phyloP scores from a whole-genome alignment of 2,888 invertebrate genomes.

The Nymphalis c-album region DNA sequence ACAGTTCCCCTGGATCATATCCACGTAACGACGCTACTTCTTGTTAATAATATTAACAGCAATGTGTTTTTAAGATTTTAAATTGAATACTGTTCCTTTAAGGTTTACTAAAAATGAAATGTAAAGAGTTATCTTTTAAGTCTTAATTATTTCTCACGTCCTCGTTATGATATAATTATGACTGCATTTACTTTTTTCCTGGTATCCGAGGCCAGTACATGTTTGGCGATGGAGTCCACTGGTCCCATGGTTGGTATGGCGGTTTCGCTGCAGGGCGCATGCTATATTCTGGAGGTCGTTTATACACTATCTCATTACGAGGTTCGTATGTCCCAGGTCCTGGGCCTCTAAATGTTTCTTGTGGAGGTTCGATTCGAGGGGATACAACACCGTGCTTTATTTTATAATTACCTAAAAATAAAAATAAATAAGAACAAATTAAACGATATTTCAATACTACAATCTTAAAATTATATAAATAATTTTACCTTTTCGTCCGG shows the following conservation, averaged over 20 bases:
- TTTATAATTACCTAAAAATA: slow-evolving; percentile 46
- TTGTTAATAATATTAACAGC: background rate
- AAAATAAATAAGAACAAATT: too few relatives aligned
- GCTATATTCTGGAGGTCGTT: slow-evolving; percentile 59
- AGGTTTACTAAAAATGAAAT: background rate
- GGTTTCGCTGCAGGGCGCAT: slow-evolving; percentile 53
- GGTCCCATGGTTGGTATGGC: slow-evolving; percentile 55
- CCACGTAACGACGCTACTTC: too few relatives aligned
- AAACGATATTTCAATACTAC: too few relatives aligned
- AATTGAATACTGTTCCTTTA: background rate
- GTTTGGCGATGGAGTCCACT: slow-evolving; percentile 70
- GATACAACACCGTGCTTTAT: slow-evolving; percentile 57
- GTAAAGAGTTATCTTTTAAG: too few relatives aligned
- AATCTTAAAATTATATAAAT: background rate
- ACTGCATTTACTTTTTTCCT: slow-evolving; percentile 45
- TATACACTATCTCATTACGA: slow-evolving; percentile 40
- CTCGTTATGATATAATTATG: background rate
- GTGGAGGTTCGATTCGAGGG: slow-evolving; percentile 45
- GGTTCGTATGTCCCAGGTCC: slow-evolving; percentile 60
- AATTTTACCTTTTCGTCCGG: slow-evolving; percentile 50
- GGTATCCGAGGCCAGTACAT: slow-evolving; percentile 64
- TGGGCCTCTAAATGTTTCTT: slow-evolving; percentile 49
- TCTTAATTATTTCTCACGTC: too few relatives aligned
- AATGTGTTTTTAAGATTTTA: background rate
- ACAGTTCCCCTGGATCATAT: too few relatives aligned